Evolutionary conservation across 2,113 vertebrate genomes (phyloP).

Genomic region (Heterotis niloticus): DNA sequence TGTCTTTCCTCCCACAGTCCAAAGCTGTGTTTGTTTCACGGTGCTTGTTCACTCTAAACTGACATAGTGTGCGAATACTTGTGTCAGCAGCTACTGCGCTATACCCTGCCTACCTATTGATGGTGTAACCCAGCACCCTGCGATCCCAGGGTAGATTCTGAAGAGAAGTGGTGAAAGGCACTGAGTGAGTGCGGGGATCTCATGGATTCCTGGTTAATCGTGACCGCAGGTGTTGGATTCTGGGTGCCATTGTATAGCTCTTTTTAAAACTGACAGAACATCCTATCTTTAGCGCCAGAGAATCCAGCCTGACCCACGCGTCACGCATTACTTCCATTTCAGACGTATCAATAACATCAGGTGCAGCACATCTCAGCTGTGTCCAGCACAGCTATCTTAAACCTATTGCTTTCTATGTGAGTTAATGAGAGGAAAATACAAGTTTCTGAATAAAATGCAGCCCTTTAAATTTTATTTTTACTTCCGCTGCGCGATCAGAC

Average conservation of each 20-base stretch:
- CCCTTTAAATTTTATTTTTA: background rate
- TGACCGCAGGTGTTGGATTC: background rate
- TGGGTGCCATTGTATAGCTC: background rate
- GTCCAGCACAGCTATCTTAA: background rate
- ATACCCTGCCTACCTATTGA: no score
- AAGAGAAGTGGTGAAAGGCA: no score
- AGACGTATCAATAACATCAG: background rate
- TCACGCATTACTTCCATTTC: background rate
- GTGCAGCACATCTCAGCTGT: background rate
- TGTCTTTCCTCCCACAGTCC: no score
- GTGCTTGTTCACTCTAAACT: no score
- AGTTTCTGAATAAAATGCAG: background rate
- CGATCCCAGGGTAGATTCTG: no score
- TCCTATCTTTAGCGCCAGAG: background rate
- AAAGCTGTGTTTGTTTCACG: no score
- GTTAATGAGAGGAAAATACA: background rate
- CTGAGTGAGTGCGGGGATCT: background rate
- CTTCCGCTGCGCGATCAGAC: background rate
- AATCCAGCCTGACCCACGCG: background rate
- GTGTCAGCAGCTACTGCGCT: no score
- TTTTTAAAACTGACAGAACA: background rate
- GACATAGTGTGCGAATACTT: no score
- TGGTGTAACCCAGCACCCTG: no score
- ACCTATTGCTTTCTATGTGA: background rate
- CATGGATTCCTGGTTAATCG: constrained; percentile 1